Evolutionary conservation across 1,140 invertebrate genomes (phyloP).

Genomic region (Ceratina calcarata): DNA sequence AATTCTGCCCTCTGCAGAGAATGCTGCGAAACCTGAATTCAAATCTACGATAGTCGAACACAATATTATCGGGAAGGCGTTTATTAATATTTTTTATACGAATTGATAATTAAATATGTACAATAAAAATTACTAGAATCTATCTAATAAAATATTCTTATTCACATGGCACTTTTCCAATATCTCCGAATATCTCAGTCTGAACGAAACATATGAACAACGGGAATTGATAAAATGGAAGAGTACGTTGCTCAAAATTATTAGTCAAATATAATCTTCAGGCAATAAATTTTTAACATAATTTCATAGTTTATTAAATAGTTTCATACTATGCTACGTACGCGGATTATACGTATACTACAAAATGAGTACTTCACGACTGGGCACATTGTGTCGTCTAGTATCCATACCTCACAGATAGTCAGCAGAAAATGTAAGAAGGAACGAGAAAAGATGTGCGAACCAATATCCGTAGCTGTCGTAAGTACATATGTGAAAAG

Average conservation of each 20-base stretch:
- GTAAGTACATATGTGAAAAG: constrained; percentile 29
- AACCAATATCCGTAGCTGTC: constrained; percentile 37
- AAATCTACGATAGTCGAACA: neutral
- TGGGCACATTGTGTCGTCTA: neutral
- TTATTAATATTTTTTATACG: neutral
- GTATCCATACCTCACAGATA: constrained; percentile 37
- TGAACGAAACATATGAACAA: constrained; percentile 34
- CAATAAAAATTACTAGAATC: too few species aligned
- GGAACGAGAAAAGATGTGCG: neutral
- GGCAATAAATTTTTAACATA: neutral
- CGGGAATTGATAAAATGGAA: neutral
- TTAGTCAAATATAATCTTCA: constrained; percentile 8
- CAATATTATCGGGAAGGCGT: neutral
- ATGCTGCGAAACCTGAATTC: neutral
- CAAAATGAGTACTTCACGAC: neutral
- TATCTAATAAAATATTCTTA: too few species aligned
- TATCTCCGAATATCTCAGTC: too few species aligned
- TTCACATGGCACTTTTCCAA: too few species aligned
- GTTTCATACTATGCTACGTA: constrained; percentile 33
- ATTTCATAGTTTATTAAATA: neutral
- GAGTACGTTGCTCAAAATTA: constrained; percentile 15
- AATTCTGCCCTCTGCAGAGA: constrained; percentile 41
- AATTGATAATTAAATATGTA: too few species aligned
- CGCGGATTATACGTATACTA: neutral
- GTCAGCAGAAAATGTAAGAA: neutral